Percentiles rank a stretch among this genome's conserved stretches.
Conservation (phyloP, 2,888 invertebrate species). For the Chymomyza amoena region DNA sequence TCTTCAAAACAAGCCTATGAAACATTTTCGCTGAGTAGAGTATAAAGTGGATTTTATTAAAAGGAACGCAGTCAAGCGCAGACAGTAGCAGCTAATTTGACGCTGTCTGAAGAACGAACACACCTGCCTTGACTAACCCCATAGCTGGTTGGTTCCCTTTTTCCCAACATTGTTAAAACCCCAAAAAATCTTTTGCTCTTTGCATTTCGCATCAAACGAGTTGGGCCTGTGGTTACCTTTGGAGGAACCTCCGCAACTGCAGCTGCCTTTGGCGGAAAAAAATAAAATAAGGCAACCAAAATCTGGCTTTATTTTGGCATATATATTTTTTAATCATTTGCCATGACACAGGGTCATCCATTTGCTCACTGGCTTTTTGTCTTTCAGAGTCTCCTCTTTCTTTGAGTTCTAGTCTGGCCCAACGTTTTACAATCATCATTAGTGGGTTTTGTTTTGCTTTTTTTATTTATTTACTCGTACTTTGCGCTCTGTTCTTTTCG, state of each 20-base stretch:
- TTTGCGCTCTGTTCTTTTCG: slow-evolving; percentile 15
- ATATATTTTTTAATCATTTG: no score
- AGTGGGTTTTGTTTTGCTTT: slow-evolving; percentile 44
- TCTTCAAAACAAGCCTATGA: no score
- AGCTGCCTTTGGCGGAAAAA: no score
- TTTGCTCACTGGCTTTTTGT: not conserved
- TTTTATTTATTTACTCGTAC: slow-evolving; percentile 29
- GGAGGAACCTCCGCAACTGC: no score
- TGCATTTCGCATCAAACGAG: no score
- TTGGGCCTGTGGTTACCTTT: no score
- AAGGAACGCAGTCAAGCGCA: slow-evolving; percentile 24
- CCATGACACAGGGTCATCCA: no score
- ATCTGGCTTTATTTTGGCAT: no score
- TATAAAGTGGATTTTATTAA: slow-evolving; percentile 28
- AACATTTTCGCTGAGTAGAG: not conserved
- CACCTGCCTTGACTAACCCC: not conserved
- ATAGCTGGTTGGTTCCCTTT: not conserved
- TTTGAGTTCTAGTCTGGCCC: not conserved
- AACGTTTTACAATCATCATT: slow-evolving; percentile 46
- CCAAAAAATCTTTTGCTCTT: no score
- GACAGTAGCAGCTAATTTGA: slow-evolving; percentile 62
- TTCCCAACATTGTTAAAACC: not conserved
- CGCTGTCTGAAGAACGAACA: slow-evolving; percentile 2
- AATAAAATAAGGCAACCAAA: no score
- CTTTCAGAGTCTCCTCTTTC: not conserved